Percentiles rank a stretch among this genome's conserved stretches.
Conservation (phyloP, 1,140 invertebrate species). For the Drosophila oshimai region DNA sequence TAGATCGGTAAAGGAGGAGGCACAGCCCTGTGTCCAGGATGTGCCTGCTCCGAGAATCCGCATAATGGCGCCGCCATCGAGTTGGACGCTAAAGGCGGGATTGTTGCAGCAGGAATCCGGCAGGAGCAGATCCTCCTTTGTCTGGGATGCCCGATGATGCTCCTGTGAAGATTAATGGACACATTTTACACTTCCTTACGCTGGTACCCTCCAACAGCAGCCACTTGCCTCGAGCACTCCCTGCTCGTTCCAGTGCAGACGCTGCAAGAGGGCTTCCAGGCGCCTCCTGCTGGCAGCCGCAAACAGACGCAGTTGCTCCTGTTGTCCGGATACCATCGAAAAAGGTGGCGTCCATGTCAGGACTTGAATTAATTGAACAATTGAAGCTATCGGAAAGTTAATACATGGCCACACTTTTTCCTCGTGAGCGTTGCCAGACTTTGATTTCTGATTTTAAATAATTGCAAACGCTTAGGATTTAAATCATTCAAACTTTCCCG, state of each 20-base stretch:
- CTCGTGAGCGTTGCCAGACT: too few species aligned
- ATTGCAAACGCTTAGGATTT: too few species aligned
- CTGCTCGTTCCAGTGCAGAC: slow-evolving; percentile 44
- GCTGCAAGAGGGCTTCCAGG: slow-evolving; percentile 15
- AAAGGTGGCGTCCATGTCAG: too few species aligned
- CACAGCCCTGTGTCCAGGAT: not conserved
- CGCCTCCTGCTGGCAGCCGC: slow-evolving; percentile 15
- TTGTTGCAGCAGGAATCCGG: slow-evolving; percentile 12
- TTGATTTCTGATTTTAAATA: too few species aligned
- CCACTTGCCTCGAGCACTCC: slow-evolving; percentile 31
- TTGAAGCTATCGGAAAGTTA: too few species aligned
- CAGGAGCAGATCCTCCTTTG: not conserved
- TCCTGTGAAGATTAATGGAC: not conserved
- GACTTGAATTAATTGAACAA: too few species aligned
- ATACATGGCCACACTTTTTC: too few species aligned
- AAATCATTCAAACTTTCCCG: too few species aligned
- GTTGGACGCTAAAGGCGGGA: slow-evolving; percentile 15
- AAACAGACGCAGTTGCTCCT: slow-evolving; percentile 21
- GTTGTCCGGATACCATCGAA: too few species aligned
- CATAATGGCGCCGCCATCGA: not conserved
- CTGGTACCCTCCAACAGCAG: too few species aligned
- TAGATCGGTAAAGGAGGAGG: slow-evolving; percentile 26
- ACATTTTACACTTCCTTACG: too few species aligned
- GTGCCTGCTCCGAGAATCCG: slow-evolving; percentile 9
- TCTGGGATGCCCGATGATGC: not conserved